These are phyloP conservation scores for Ferrisia virgata DNA, from an alignment of 2,888 invertebrate species.

Conservation along the genomic window DNA sequence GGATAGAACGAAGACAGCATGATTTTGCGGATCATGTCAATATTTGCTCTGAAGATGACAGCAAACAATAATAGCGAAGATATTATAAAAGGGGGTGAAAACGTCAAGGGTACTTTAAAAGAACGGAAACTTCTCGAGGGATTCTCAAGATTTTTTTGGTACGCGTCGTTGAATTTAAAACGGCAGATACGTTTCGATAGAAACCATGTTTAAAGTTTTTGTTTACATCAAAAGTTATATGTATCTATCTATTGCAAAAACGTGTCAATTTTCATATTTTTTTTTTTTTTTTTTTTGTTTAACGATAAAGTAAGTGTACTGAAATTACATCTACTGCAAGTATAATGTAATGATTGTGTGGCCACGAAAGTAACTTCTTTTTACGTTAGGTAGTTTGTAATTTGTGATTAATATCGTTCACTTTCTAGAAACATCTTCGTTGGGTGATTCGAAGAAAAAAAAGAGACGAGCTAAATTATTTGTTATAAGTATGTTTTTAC, in stretches of 20 bases:
- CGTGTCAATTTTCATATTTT: neutral
- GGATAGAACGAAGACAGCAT: slow-evolving; percentile 34
- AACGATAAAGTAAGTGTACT: neutral
- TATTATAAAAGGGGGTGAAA: slow-evolving; percentile 34
- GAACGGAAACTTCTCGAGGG: slow-evolving; percentile 36
- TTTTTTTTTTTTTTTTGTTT: too few species aligned
- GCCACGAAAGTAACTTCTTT: too few species aligned
- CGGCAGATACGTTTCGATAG: neutral
- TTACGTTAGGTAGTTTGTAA: too few species aligned
- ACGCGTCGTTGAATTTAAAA: neutral
- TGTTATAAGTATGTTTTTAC: too few species aligned
- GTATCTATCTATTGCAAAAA: neutral
- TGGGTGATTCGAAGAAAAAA: too few species aligned
- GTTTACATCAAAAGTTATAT: neutral
- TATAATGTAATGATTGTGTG: too few species aligned
- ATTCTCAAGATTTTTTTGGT: slow-evolving; percentile 36
- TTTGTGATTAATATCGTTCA: too few species aligned
- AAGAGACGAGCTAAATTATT: too few species aligned
- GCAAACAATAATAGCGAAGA: slow-evolving; percentile 42
- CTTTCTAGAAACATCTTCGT: too few species aligned
- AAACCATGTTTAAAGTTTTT: neutral
- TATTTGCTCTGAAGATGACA: slow-evolving; percentile 41
- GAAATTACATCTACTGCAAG: too few species aligned
- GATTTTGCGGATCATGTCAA: slow-evolving; percentile 41
- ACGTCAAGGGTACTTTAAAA: slow-evolving; percentile 36